Evolutionary conservation across 1,140 invertebrate species (phyloP), one percentile per base, ranked within the genome.

Genomic region (Aricia agestis): DNA sequence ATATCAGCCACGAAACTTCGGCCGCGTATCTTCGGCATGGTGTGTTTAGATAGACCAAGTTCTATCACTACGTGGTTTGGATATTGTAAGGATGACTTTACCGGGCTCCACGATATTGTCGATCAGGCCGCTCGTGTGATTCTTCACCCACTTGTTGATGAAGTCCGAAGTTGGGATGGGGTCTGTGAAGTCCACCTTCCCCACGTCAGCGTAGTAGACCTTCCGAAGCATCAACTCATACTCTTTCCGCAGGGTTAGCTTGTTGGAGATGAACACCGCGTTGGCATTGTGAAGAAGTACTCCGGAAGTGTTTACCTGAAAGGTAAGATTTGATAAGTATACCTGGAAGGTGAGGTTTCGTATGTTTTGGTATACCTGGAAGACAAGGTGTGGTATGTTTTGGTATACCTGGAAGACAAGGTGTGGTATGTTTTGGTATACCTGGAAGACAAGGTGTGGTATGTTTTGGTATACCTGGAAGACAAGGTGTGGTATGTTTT

Each of bases 121-220:
- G 67, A 96, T 95, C 31, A 93, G 90, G 6, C 93, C 92, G 13
- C 90, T 83, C 0, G 95, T 96, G 31, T 83, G 78, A 0, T 91
- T 72, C 11, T 83, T 85, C 5, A 95, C 93, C 95, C 95, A 96
- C 18, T 82, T 72, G 77, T 96, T 96, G 57, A 96, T 94, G 0
- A 65, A 58, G 2, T 85, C 67, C 0, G 91, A 84, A 0, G 92
- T 79, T 6, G 68, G 57, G 4, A 76, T 72, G 0, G 91, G 80
- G 25, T 93, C 76, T 0, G 57, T 63, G 72, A 95, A 95, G 78
- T 95, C 90, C 1, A 95, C 52, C 1, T 73, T 67, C 6, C 72
- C 69, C 5, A 92, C 61, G 31, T 87, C 78, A 0, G 92, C 79
- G 7, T 78, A 71, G 72, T 93, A 95, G 17, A 89, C 70, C 6